A percentile compares a stretch with the other conserved stretches of the same genome.
Conservation (phyloP, 2,888 invertebrate genomes). For the Malacosoma neustria region DNA sequence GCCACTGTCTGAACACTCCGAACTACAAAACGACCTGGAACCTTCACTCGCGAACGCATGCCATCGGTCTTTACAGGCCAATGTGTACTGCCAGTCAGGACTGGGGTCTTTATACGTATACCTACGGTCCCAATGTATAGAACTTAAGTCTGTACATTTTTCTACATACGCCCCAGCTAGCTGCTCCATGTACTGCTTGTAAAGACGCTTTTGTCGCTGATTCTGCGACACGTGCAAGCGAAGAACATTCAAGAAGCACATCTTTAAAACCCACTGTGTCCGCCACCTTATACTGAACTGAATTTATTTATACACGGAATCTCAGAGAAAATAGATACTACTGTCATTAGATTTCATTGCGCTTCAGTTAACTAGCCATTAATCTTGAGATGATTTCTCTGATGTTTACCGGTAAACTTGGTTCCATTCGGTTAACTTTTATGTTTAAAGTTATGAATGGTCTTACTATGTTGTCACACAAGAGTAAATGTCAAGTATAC, state of each 20-base stretch:
- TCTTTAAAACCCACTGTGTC: too few species aligned
- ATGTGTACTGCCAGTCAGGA: constrained; percentile 51
- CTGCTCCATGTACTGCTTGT: constrained; percentile 68
- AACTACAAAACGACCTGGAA: constrained; percentile 41
- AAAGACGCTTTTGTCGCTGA: constrained; percentile 64
- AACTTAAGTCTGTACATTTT: constrained; percentile 47
- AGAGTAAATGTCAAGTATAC: constrained; percentile 17
- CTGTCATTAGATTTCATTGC: constrained; percentile 33
- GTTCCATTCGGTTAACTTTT: constrained; percentile 55
- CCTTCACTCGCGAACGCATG: constrained; percentile 42
- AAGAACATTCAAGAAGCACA: constrained; percentile 75
- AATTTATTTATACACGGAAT: constrained; percentile 38
- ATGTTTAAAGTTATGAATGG: constrained; percentile 50
- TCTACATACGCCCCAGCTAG: constrained; percentile 63
- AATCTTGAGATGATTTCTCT: constrained; percentile 27
- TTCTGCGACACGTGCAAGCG: constrained; percentile 70
- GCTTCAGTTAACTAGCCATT: constrained; percentile 41
- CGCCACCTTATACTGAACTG: too few species aligned
- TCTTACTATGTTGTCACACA: constrained; percentile 26
- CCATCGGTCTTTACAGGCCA: constrained; percentile 48
- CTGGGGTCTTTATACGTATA: constrained; percentile 32
- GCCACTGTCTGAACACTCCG: constrained; percentile 58
- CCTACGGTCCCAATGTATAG: constrained; percentile 41
- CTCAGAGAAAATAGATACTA: constrained; percentile 48
- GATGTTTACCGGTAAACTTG: constrained; percentile 13